Percentiles rank a stretch among this genome's conserved stretches.
phyloP scores from a whole-genome alignment of 2,888 invertebrate species.

The Nomada hirtipes region DNA sequence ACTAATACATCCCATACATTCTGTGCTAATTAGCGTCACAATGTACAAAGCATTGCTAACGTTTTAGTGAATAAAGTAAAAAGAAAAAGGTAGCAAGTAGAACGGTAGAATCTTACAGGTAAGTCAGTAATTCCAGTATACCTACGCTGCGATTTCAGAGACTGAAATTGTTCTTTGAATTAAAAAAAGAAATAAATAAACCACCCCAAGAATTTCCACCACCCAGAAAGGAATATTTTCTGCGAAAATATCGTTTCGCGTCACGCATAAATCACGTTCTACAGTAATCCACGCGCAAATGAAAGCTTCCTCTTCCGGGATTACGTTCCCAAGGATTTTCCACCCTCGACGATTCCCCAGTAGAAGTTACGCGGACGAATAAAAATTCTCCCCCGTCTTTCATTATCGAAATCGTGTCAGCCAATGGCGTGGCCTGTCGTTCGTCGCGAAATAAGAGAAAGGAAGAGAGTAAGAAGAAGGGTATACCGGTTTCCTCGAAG shows the following conservation, averaged over 20 bases:
- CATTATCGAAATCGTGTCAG: slow-evolving; percentile 18
- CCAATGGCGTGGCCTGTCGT: too few species aligned
- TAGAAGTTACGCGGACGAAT: neutral
- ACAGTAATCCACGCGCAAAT: slow-evolving; percentile 10
- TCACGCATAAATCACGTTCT: slow-evolving; percentile 18
- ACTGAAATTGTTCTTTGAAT: neutral
- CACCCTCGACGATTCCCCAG: neutral
- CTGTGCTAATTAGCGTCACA: slow-evolving; percentile 16
- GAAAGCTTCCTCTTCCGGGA: slow-evolving; percentile 20
- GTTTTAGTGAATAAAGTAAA: neutral
- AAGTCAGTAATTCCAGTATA: neutral
- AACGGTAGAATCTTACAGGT: slow-evolving; percentile 10
- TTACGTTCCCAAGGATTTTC: neutral
- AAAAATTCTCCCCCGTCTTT: slow-evolving; percentile 14
- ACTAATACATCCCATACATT: slow-evolving; percentile 26
- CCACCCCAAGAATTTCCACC: neutral
- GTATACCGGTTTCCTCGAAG: slow-evolving; percentile 58
- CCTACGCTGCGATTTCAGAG: too few species aligned
- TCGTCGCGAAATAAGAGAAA: neutral
- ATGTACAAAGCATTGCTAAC: neutral
- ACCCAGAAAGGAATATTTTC: neutral
- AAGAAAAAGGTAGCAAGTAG: neutral
- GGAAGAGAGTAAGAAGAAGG: slow-evolving; percentile 3
- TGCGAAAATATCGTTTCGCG: neutral
- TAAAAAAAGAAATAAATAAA: neutral